phyloP scores from a whole-genome alignment of 2,797 vertebrate species.

The Myotis myotis region DNA sequence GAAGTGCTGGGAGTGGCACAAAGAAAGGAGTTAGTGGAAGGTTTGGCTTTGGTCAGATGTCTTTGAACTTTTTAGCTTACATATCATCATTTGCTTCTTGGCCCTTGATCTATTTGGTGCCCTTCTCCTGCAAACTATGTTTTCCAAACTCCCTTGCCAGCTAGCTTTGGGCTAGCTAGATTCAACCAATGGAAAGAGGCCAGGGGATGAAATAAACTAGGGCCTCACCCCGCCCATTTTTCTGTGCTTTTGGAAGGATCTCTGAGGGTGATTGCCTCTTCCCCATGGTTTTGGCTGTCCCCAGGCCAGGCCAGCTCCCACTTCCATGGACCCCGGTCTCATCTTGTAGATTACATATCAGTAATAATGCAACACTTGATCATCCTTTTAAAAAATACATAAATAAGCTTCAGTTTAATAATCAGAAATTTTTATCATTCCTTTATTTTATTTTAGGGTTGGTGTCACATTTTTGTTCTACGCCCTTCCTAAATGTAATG shows the following conservation, averaged over 20 bases:
- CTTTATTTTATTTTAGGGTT: background rate
- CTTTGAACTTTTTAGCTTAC: background rate
- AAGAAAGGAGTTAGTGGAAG: background rate
- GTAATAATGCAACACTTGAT: background rate
- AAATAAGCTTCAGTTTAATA: background rate
- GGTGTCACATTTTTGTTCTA: constrained; percentile 47
- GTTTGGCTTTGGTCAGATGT: background rate
- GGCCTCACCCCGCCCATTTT: background rate
- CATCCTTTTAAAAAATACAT: background rate
- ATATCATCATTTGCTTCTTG: background rate
- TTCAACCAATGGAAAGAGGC: background rate
- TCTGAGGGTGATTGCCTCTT: background rate
- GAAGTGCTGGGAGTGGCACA: background rate
- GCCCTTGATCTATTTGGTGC: background rate
- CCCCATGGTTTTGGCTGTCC: background rate
- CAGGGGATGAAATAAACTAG: background rate
- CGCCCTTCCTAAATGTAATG: background rate
- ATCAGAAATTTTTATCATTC: background rate
- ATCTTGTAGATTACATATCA: background rate
- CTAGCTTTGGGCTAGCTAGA: background rate
- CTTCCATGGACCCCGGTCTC: background rate
- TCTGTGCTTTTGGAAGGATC: background rate
- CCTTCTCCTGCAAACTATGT: background rate
- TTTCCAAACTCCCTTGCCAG: background rate
- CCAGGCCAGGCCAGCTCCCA: background rate